phyloP scores from a whole-genome alignment of 2,113 vertebrate species.

The Clarias macrocephalus region DNA sequence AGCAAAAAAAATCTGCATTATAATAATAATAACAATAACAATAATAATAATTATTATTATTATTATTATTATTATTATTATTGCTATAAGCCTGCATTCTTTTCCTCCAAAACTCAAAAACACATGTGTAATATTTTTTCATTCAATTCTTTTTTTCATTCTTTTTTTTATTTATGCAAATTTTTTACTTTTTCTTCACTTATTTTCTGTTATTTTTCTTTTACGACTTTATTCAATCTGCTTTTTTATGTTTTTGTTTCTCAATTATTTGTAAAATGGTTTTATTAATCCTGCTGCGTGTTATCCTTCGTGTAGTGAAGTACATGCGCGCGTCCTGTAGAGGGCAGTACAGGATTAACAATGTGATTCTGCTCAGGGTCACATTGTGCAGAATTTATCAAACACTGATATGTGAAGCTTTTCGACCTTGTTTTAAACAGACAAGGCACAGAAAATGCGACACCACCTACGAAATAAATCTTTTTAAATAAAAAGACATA shows the following conservation, averaged over 20 bases:
- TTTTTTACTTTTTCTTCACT: background rate
- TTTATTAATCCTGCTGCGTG: background rate
- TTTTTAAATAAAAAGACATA: background rate
- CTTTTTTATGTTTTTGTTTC: background rate
- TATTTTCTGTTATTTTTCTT: background rate
- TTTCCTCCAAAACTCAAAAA: background rate
- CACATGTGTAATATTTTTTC: too few relatives aligned
- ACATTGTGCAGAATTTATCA: too few relatives aligned
- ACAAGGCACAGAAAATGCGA: background rate
- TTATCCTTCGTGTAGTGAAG: background rate
- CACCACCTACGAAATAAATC: background rate
- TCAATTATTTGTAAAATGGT: background rate
- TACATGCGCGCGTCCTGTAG: slow-evolving; percentile 2
- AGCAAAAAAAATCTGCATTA: too few relatives aligned
- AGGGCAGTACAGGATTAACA: slow-evolving; percentile 19
- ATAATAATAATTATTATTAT: too few relatives aligned
- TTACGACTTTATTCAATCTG: background rate
- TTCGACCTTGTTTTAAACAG: background rate
- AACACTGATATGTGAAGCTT: background rate
- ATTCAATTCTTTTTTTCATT: background rate
- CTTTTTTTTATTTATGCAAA: too few relatives aligned
- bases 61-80: too few relatives aligned
- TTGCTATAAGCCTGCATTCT: too few relatives aligned
- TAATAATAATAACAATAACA: too few relatives aligned
- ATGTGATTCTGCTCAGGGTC: background rate